Evolutionary conservation across 1,140 invertebrate genomes (phyloP).

Genomic region (Armadillidium nasatum): DNA sequence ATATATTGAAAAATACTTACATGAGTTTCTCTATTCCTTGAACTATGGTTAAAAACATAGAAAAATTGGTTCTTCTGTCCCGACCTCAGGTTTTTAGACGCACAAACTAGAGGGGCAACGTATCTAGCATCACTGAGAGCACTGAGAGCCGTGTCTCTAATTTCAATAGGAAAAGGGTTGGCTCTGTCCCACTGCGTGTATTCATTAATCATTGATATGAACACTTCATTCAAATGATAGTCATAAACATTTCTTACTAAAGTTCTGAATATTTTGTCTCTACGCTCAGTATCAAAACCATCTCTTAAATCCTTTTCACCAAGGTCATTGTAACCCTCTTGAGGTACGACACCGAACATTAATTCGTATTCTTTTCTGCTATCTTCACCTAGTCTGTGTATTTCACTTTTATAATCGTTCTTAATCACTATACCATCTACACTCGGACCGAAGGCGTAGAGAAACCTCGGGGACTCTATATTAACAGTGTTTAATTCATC

Average conservation of each 20-base stretch:
- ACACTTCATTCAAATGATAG: conserved; percentile 93
- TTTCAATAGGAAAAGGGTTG: conserved; percentile 83
- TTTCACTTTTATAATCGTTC: conserved; percentile 49
- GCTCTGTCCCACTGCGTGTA: conserved; percentile 96
- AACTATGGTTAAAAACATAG: conserved; percentile 89
- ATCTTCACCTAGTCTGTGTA: conserved; percentile 39
- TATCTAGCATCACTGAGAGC: conserved; percentile 88
- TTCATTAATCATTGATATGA: conserved; percentile 92
- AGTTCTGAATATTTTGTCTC: conserved; percentile 86
- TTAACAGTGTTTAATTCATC: conserved; percentile 40
- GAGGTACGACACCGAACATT: conserved; percentile 57
- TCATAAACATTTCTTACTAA: conserved; percentile 88
- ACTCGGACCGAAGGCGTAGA: conserved; percentile 70
- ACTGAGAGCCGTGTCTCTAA: conserved; percentile 83
- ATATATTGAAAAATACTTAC: conserved; percentile 57
- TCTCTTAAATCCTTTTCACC: conserved; percentile 64
- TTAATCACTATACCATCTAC: conserved; percentile 78
- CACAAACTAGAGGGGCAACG: conserved; percentile 76
- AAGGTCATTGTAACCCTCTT: conserved; percentile 56
- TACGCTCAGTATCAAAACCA: conserved; percentile 82
- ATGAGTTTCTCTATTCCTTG: conserved; percentile 82
- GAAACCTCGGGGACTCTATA: conserved; percentile 51
- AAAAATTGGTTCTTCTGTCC: conserved; percentile 67
- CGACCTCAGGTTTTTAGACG: conserved; percentile 63
- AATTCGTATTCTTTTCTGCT: conserved; percentile 52